Conservation (phyloP, 2,888 invertebrate species). For the Automeris io region DNA sequence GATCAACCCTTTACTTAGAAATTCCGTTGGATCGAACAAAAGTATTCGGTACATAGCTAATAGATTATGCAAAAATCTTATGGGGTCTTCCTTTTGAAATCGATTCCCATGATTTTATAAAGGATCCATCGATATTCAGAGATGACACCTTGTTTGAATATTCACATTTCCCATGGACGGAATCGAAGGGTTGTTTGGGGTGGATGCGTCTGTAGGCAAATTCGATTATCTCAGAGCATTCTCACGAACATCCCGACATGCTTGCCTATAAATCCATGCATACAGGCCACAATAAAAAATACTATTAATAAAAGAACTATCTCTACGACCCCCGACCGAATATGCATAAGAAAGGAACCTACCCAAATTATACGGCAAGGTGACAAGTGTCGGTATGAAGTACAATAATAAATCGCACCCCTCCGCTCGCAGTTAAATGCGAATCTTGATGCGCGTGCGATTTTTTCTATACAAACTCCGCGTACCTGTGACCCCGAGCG, state of each 20-base stretch:
- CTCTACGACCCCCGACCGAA: conserved; percentile 61
- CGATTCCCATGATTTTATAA: conserved; percentile 69
- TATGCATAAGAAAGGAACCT: conserved; percentile 71
- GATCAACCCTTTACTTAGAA: conserved; percentile 54
- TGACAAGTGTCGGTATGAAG: conserved; percentile 68
- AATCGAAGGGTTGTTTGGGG: conserved; percentile 64
- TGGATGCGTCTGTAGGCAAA: conserved; percentile 72
- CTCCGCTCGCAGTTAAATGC: conserved; percentile 31
- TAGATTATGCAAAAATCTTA: conserved; percentile 73
- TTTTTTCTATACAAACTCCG: conserved; percentile 46
- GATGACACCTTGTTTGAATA: conserved; percentile 78
- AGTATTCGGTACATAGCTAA: conserved; percentile 42
- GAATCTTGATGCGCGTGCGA: conserved; percentile 55
- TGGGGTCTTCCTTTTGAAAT: conserved; percentile 69
- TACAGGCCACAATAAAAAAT: conserved; percentile 63
- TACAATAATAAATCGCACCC: conserved; percentile 26
- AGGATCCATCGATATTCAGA: conserved; percentile 75
- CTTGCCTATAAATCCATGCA: conserved; percentile 73
- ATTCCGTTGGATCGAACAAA: conserved; percentile 58
- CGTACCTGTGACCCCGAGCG: conserved; percentile 61
- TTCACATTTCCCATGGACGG: conserved; percentile 70
- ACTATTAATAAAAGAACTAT: conserved; percentile 71
- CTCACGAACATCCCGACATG: conserved; percentile 69
- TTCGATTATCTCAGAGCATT: conserved; percentile 73
- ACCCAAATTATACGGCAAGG: conserved; percentile 73